Conservation (phyloP, 2,888 invertebrate species). For the Agrochola circellaris region DNA sequence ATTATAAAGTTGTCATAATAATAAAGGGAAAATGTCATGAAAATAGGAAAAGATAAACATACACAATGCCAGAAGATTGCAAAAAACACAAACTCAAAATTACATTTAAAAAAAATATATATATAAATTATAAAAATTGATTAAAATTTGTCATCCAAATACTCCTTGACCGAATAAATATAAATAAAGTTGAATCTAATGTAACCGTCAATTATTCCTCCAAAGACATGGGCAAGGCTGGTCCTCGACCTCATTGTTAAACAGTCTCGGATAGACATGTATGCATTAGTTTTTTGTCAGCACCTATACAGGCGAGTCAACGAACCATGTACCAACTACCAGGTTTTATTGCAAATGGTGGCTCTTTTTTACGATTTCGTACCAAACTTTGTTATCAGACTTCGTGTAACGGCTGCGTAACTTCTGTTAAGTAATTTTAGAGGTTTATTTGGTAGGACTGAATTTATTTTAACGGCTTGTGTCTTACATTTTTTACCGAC, state of each 20-base stretch:
- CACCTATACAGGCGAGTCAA: conserved; percentile 64
- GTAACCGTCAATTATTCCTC: conserved; percentile 3
- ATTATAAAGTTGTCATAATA: no score
- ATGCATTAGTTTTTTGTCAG: conserved; percentile 71
- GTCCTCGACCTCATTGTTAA: conserved; percentile 41
- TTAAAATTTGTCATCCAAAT: no score
- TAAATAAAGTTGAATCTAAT: background rate
- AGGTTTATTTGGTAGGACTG: conserved; percentile 11
- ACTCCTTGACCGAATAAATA: no score
- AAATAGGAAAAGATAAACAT: no score
- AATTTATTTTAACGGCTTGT: background rate
- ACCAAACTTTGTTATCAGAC: conserved; percentile 32
- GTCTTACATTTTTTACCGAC: background rate
- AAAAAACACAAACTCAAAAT: no score
- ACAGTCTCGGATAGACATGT: conserved; percentile 56
- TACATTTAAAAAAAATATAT: no score
- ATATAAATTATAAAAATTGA: no score
- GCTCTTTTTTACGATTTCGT: conserved; percentile 51
- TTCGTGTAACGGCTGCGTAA: conserved; percentile 29
- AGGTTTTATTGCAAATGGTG: conserved; percentile 59
- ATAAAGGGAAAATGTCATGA: no score
- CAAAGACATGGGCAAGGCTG: conserved; percentile 35
- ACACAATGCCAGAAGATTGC: no score
- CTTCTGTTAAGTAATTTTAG: conserved; percentile 3
- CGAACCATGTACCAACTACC: conserved; percentile 62